Evolutionary conservation across 2,888 invertebrate genomes (phyloP), one percentile per base, ranked within the genome.

Genomic region (Himalopsyche anomala): DNA sequence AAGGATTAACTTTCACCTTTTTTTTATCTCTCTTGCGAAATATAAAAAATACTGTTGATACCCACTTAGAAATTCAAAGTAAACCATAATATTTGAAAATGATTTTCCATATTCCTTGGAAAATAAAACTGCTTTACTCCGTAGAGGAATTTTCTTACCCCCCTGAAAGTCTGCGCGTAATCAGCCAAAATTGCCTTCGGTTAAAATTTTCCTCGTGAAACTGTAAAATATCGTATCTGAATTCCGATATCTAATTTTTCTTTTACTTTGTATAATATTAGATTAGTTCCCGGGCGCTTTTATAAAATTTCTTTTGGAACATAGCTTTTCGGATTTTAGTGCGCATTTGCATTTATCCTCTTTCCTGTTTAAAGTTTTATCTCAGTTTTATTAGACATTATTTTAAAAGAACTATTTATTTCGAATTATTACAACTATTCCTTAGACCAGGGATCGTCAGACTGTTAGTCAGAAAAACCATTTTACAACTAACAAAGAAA

Each of bases 181-280:
- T 62, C 62, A 62, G 62, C n/a, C 62, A 62, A 62, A 62, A 62
- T 62, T 62, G 62, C 62, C 62, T 62, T 62, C 62, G 62, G 62
- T 62, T 62, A 62, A 62, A 62, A 62, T 62, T 62, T 62, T 19
- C 62, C 62, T 62, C 62, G 28, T 62, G 28, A 9, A 62, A 62
- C 62, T 62, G 62, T 62, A 62, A 62, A 62, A 62, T 62, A 62
- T 62, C 62, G 62, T 62, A 62, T 62, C 62, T 28, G 62, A 62
- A 62, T 62, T 62, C 62, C 62, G 62, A 62, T 62, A 62, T 62
- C 62, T 62, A 62, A 62, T 62, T 62, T 62, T 62, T 62, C 62
- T 62, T 62, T 62, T 62, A 62, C 62, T 19, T 62, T 62, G 62
- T 62, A 62, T 62, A 62, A 62, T 62, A 62, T 62, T 62, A 62